Evolutionary conservation across 1,140 invertebrate genomes (phyloP).

Genomic region (Eufriesea mexicana): DNA sequence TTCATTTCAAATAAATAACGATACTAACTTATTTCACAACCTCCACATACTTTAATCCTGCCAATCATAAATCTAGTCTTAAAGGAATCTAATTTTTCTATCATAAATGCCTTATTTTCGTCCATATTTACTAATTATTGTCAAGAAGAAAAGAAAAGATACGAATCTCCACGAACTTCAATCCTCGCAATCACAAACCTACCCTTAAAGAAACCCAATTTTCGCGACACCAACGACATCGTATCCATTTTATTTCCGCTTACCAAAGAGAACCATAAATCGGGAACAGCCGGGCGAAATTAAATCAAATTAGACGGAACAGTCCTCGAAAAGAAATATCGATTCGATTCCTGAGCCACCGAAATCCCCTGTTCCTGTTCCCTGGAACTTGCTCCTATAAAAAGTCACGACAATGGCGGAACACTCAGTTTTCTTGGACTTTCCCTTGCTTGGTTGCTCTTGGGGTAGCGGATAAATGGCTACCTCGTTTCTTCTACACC

Average conservation of each 20-base stretch:
- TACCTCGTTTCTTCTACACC: slow-evolving; percentile 66
- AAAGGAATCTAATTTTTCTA: no score
- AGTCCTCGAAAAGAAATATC: not conserved
- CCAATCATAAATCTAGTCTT: no score
- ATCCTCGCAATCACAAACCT: no score
- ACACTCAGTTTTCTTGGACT: slow-evolving; percentile 66
- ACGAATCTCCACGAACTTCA: no score
- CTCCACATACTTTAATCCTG: no score
- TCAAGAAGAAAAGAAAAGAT: no score
- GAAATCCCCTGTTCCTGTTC: not conserved
- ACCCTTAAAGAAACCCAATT: no score
- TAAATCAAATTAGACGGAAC: not conserved
- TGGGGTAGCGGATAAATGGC: slow-evolving; percentile 68
- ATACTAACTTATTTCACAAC: not conserved
- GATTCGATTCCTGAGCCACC: slow-evolving; percentile 7
- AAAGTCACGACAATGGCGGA: slow-evolving; percentile 61
- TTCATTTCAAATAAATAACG: no score
- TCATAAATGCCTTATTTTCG: no score
- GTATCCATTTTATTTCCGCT: not conserved
- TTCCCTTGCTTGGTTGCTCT: slow-evolving; percentile 65
- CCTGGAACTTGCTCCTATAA: slow-evolving; percentile 1
- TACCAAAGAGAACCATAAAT: not conserved
- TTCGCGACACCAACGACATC: no score
- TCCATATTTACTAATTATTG: no score
- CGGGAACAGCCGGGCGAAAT: not conserved